Base-by-base conservation (phyloP, 2,888 invertebrate genomes). In the Geophilus truncorum region DNA sequence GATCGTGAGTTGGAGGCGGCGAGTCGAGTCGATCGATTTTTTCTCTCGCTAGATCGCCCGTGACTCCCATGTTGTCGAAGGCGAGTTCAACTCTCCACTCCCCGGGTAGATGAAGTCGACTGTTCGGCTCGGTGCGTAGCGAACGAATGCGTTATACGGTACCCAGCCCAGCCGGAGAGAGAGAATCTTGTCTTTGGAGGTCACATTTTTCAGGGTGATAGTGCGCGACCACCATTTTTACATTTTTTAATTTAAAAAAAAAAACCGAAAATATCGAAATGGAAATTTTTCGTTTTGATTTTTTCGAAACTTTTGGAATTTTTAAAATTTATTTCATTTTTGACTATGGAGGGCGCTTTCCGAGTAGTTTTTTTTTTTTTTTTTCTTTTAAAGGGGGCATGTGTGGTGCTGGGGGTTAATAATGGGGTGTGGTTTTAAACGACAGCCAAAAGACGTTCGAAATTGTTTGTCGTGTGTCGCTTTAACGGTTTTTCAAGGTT, bases 51-150 rank as follows among this genome's bases (percentile, higher is more conserved):
- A n/a, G n/a, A 21, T 62, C n/a, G 57, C 57, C 57, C 57, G 5
- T 21, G 40, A 40, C 40, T 40, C 57, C 21, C 70, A 70, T 25
- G 70, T 25, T 70, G 25, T 25, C 25, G 70, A 28, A 12, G 25
- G 25, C 28, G 28, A 15, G 28, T 28, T 28, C 25, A 28, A 28
- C 70, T 70, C 70, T 28, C 51, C n/a, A 23, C 25, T 70, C 70
- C 70, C 70, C 28, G 25, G 70, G 70, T 70, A 7, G 70, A 70
- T 70, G 12, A 9, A 70, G 70, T 70, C 70, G 70, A 70, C 70
- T 28, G 70, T 70, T 70, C 70, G 70, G 70, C 45, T 45, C n/a
- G 45, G n/a, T 70, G 70, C 70, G 70, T 70, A 70, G 70, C 12
- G 28, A 70, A 70, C 70, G 28, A 25, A 70, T 10, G 70, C 70